Conservation (phyloP, 2,797 vertebrate species). For the Enteromius thamalakanensis region DNA sequence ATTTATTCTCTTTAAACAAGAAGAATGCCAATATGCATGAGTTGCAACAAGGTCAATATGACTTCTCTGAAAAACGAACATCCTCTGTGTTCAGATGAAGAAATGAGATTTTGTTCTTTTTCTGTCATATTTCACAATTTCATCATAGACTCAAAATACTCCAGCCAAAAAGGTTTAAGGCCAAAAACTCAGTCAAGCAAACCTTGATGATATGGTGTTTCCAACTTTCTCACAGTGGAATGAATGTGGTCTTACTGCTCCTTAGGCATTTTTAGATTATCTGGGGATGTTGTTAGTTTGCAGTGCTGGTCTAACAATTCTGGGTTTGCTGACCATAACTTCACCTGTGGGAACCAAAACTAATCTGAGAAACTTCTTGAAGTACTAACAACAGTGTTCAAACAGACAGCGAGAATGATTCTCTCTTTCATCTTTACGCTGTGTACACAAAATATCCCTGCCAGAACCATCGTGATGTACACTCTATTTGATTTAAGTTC, state of each 20-base stretch:
- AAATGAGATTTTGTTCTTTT: background rate
- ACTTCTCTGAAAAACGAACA: background rate
- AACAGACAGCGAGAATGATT: slow-evolving; percentile 9
- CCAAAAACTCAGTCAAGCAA: slow-evolving; percentile 8
- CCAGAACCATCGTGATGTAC: slow-evolving; percentile 5
- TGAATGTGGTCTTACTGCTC: slow-evolving; percentile 22
- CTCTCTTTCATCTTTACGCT: slow-evolving; percentile 43
- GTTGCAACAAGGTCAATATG: slow-evolving; percentile 7
- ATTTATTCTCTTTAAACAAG: slow-evolving; percentile 38
- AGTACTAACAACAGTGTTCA: slow-evolving; percentile 35
- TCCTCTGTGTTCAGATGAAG: background rate
- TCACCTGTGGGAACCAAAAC: slow-evolving; percentile 37
- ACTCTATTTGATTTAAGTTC: slow-evolving; percentile 38
- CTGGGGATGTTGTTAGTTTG: slow-evolving; percentile 48
- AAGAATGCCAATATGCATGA: slow-evolving; percentile 10
- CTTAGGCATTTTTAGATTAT: slow-evolving; percentile 37
- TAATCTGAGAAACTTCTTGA: slow-evolving; percentile 26
- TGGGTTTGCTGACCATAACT: slow-evolving; percentile 43
- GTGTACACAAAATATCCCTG: slow-evolving; percentile 34
- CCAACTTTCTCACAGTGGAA: slow-evolving; percentile 14
- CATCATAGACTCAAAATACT: background rate
- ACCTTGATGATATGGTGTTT: slow-evolving; percentile 20
- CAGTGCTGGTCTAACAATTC: slow-evolving; percentile 7
- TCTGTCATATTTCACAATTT: slow-evolving; percentile 9
- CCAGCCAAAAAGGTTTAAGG: slow-evolving; percentile 24